Evolutionary conservation across 2,113 vertebrate species (phyloP), one percentile per base, ranked within the genome.

Genomic region (Grammomys surdaster): DNA sequence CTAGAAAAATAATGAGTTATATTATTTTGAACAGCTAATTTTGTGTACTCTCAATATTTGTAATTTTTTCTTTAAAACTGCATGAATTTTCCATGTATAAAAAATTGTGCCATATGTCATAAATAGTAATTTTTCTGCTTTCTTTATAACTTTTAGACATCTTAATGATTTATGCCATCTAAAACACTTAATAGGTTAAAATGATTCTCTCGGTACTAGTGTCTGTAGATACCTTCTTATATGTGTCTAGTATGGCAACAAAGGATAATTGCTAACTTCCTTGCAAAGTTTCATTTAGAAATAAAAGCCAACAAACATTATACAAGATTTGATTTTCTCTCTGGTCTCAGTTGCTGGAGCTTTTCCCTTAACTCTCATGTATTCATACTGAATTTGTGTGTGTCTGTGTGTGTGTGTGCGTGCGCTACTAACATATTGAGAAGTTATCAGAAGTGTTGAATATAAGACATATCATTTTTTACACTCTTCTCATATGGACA

Each of bases 381-480:
- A 46, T 5, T 7, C 1, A 51, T 51, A 31, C 69, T 76, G 65
- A 96, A 93, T 94, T 70, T 93, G 22, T 93, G 76, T 70, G n/a
- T 28, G 48, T 91, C 89, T 60, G 54, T 89, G 24, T 75, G 26
- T 40, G 20, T 43, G 43, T 22, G 31, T 48, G 7, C 33, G 9
- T 58, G n/a, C 63, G 60, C 46, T 36, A 33, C 1, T 75, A 96
- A 82, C 28, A 91, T 3, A 54, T 13, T 20, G 94, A 76, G 36
- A 90, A 86, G 46, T 88, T 96, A 22, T 22, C 19, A 73, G 72
- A 70, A 72, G 16, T 72, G 36, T 2, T 20, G 87, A 93, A 31
- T 54, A 86, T 96, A 0, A 95, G 58, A 7, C 84, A 56, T 56
- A 96, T 92, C 73, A 0, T 10, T 95, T 86, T 95, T 96, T 70